Evolutionary conservation across 2,888 invertebrate species (phyloP).

Genomic region (Pseudococcus jackbeardsleyi): DNA sequence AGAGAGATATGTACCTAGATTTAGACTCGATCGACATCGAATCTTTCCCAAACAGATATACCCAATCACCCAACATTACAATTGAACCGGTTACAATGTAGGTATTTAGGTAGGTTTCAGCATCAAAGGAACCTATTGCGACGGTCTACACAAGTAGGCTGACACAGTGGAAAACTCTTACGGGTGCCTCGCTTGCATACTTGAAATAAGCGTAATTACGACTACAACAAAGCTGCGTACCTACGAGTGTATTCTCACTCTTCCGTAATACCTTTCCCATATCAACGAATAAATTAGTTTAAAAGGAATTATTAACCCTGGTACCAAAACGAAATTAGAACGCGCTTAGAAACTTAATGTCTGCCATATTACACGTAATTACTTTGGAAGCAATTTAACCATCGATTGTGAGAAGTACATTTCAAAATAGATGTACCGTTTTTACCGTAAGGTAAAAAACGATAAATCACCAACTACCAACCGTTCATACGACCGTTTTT

Average conservation of each 20-base stretch:
- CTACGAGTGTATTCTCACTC: background rate
- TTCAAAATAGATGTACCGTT: conserved; percentile 64
- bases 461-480: conserved; percentile 63
- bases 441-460: conserved; percentile 64
- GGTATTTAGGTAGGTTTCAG: background rate
- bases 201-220: conserved; percentile 20
- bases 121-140: conserved; percentile 8
- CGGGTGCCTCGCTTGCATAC: background rate
- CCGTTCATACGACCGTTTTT: conserved; percentile 62
- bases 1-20: background rate
- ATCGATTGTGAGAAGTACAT: conserved; percentile 63
- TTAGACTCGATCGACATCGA: background rate
- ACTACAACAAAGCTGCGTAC: background rate
- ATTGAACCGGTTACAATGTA: conserved; percentile 25
- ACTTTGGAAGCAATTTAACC: conserved; percentile 60
- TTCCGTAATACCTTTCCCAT: conserved; percentile 55
- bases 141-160: background rate
- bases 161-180: background rate
- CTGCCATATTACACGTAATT: conserved; percentile 60
- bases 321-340: conserved; percentile 55
- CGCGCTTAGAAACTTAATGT: conserved; percentile 54
- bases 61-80: background rate
- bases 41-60: background rate
- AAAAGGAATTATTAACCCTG: conserved; percentile 56
- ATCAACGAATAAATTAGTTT: conserved; percentile 56